phyloP scores from a whole-genome alignment of 2,888 invertebrate species.

The Chorisops tibialis region DNA sequence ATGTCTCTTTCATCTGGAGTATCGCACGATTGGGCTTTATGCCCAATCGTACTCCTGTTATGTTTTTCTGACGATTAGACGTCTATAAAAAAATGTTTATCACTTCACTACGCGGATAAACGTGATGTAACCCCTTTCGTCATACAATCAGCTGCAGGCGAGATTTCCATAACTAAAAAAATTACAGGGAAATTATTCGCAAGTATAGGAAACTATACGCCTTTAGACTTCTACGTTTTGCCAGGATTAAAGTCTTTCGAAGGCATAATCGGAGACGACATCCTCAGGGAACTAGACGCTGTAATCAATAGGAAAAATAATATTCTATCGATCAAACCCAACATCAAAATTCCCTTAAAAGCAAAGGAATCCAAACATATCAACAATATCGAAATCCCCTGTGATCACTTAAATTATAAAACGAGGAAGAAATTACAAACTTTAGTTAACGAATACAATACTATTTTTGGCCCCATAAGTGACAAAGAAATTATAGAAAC shows the following conservation, averaged over 20 bases:
- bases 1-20: too few relatives aligned
- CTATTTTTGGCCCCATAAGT: constrained; percentile 27
- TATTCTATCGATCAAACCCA: background rate
- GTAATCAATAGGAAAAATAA: background rate
- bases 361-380: background rate
- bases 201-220: background rate
- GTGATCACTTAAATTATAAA: background rate
- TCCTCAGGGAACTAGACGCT: background rate
- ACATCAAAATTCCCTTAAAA: constrained; percentile 4
- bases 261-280: constrained; percentile 19
- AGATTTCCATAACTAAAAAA: too few relatives aligned
- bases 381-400: background rate
- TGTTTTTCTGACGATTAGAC: constrained; percentile 29
- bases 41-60: too few relatives aligned
- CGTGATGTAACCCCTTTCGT: constrained; percentile 33
- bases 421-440: background rate
- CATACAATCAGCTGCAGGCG: too few relatives aligned
- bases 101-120: constrained; percentile 34
- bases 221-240: background rate
- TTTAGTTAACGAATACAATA: too few relatives aligned
- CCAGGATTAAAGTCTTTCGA: background rate
- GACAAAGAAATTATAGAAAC: constrained; percentile 19
- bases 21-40: too few relatives aligned
- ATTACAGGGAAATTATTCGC: too few relatives aligned
- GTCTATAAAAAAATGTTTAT: constrained; percentile 32